These are phyloP conservation scores for Agapornis roseicollis DNA, from an alignment of 2,113 vertebrate genomes.

Conservation along the genomic window DNA sequence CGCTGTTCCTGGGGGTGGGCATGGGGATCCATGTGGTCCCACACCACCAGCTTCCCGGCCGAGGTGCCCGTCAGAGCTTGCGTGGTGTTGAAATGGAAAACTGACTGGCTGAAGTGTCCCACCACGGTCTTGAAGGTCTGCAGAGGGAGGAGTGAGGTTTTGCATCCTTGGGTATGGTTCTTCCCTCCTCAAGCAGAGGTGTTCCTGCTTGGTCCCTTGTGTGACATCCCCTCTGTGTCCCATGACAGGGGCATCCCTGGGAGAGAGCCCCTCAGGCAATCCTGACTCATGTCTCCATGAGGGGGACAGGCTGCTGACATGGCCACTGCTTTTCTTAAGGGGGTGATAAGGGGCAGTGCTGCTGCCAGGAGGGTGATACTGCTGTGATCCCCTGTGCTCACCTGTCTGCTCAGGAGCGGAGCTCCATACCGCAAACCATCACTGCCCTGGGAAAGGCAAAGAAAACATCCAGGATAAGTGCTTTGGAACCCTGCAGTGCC, in stretches of 20 bases:
- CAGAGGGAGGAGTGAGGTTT: neutral
- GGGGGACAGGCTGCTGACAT: neutral
- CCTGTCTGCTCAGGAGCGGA: constrained; percentile 75
- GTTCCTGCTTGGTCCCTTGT: neutral
- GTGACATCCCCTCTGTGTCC: neutral
- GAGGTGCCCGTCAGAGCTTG: constrained; percentile 78
- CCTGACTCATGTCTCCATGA: fast-evolving
- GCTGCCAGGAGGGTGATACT: neutral
- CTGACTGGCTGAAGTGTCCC: constrained; percentile 78
- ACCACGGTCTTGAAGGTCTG: constrained; percentile 76
- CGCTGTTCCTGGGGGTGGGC: neutral
- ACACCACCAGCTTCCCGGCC: constrained; percentile 81
- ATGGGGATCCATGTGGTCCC: constrained; percentile 55
- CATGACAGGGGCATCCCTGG: neutral
- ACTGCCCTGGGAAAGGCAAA: constrained; percentile 62
- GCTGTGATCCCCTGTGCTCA: constrained; percentile 30
- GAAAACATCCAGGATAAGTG: neutral
- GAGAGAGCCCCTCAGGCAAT: neutral
- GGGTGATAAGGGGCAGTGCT: neutral
- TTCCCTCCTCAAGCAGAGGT: neutral
- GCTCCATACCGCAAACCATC: constrained; percentile 54
- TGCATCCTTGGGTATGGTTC: neutral
- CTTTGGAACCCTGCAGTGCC: neutral
- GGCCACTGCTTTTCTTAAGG: neutral
- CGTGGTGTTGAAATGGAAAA: constrained; percentile 76